phyloP scores from a whole-genome alignment of 1,140 invertebrate species.

The Trachymyrmex cornetzi region DNA sequence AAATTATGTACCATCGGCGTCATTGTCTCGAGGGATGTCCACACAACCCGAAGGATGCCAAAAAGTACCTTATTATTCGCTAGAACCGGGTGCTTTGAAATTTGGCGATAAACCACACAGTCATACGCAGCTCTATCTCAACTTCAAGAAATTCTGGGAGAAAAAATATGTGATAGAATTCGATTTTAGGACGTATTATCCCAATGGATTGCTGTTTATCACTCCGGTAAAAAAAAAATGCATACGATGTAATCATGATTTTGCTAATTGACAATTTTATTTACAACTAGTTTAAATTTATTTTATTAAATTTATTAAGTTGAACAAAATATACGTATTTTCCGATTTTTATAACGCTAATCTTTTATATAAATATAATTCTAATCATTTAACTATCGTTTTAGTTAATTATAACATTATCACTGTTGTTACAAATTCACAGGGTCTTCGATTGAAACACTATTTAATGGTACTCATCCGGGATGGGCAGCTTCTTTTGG shows the following conservation, averaged over 20 bases:
- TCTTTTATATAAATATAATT: neutral
- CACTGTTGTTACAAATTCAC: neutral
- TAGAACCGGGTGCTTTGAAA: slow-evolving; percentile 93
- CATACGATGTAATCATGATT: no score
- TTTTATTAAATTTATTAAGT: neutral
- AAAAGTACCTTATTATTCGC: slow-evolving; percentile 91
- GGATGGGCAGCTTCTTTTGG: slow-evolving; percentile 90
- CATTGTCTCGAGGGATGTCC: slow-evolving; percentile 82
- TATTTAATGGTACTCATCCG: slow-evolving; percentile 91
- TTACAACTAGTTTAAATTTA: neutral
- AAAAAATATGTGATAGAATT: slow-evolving; percentile 92
- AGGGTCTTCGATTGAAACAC: slow-evolving; percentile 91
- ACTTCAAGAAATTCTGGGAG: slow-evolving; percentile 89
- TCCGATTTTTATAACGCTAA: neutral
- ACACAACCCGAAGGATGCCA: slow-evolving; percentile 87
- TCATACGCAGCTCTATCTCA: slow-evolving; percentile 90
- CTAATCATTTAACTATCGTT: neutral
- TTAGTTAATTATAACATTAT: neutral
- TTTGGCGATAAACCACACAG: slow-evolving; percentile 94
- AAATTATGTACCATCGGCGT: slow-evolving; percentile 80
- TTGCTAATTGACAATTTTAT: neutral
- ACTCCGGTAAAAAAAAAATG: slow-evolving; percentile 89
- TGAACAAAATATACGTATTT: neutral
- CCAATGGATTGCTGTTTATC: slow-evolving; percentile 93
- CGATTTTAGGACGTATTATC: slow-evolving; percentile 95